A percentile compares a stretch with the other conserved stretches of the same genome.
Conservation (phyloP, 1,140 invertebrate genomes). For the Brachystomella parvula region DNA sequence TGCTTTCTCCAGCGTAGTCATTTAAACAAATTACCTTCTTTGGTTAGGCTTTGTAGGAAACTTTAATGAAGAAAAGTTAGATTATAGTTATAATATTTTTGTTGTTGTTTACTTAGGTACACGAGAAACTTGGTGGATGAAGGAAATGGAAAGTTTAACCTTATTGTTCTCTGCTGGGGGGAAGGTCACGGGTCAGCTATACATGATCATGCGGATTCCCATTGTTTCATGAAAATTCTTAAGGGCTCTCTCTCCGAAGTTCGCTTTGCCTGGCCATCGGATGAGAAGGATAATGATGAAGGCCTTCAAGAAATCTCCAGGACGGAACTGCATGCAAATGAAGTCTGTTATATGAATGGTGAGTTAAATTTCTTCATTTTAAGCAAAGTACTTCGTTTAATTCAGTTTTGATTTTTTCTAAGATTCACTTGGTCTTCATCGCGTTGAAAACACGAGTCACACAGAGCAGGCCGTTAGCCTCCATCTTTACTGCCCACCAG, state of each 20-base stretch:
- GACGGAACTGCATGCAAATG: constrained; percentile 58
- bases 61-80: not conserved
- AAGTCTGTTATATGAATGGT: constrained; percentile 95
- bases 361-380: not conserved
- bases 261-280: constrained; percentile 71
- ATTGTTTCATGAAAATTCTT: constrained; percentile 91
- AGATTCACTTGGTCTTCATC: constrained; percentile 90
- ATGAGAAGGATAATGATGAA: constrained; percentile 15
- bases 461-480: constrained; percentile 79
- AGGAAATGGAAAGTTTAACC: constrained; percentile 95
- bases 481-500: constrained; percentile 94
- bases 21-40: not conserved
- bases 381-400: not conserved
- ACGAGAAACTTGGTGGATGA: constrained; percentile 87
- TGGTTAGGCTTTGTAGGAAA: not conserved
- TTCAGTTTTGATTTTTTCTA: constrained; percentile 25
- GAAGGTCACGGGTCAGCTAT: constrained; percentile 89
- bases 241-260: constrained; percentile 54
- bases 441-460: constrained; percentile 90
- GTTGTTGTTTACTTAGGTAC: constrained; percentile 55
- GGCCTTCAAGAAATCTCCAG: constrained; percentile 54
- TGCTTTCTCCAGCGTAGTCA: not conserved
- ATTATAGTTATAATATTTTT: not conserved
- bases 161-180: constrained; percentile 95
- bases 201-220: constrained; percentile 90